These are phyloP conservation scores for Drosophila paulistorum DNA, from an alignment of 1,140 invertebrate species.

Conservation along the genomic window DNA sequence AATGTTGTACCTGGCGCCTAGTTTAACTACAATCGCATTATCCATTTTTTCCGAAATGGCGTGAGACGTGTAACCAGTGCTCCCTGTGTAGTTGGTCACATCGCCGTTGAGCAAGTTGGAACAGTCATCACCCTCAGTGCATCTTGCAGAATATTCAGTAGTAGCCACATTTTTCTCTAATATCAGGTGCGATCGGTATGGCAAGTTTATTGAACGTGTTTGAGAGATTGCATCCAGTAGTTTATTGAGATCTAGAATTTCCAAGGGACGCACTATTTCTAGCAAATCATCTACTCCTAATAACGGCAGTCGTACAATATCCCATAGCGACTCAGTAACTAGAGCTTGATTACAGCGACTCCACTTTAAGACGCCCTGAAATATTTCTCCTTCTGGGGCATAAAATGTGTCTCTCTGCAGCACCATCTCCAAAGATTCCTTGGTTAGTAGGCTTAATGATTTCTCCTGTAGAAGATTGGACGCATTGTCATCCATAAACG, in stretches of 20 bases:
- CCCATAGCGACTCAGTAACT: constrained; percentile 84
- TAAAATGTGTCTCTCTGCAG: too few relatives aligned
- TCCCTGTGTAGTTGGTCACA: constrained; percentile 79
- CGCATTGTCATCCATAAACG: constrained; percentile 95
- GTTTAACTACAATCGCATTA: constrained; percentile 93
- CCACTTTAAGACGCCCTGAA: too few relatives aligned
- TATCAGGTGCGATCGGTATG: constrained; percentile 91
- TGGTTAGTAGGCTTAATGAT: constrained; percentile 92
- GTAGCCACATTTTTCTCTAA: constrained; percentile 96
- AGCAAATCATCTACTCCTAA: constrained; percentile 75
- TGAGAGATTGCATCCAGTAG: constrained; percentile 97
- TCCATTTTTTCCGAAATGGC: constrained; percentile 90
- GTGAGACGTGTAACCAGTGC: constrained; percentile 92
- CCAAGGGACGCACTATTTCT: constrained; percentile 44
- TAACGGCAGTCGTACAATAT: too few relatives aligned
- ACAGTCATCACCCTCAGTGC: constrained; percentile 94
- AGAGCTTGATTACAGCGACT: constrained; percentile 32
- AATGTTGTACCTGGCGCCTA: constrained; percentile 94
- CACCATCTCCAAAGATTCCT: constrained; percentile 85
- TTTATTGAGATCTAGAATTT: constrained; percentile 88
- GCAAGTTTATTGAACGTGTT: constrained; percentile 89
- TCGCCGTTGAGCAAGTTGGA: constrained; percentile 94
- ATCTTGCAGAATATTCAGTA: constrained; percentile 89
- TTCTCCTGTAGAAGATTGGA: constrained; percentile 92
- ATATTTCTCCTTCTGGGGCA: too few relatives aligned